These are phyloP conservation scores for Hoplostethus atlanticus DNA, from an alignment of 2,797 vertebrate genomes.

Conservation along the genomic window DNA sequence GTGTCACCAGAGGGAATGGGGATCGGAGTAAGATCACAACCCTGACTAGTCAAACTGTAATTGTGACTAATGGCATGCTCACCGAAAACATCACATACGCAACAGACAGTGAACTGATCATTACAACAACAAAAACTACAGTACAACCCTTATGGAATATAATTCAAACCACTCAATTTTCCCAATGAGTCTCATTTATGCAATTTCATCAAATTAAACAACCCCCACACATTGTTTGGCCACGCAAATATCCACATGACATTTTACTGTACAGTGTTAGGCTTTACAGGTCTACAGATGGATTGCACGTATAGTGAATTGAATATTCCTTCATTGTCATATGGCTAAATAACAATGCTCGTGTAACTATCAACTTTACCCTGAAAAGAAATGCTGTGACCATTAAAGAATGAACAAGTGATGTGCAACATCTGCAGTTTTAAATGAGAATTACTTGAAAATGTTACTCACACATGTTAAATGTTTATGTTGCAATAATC, in stretches of 20 bases:
- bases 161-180: no score
- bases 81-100: constrained; percentile 16
- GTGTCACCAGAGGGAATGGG: constrained; percentile 13
- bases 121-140: no score
- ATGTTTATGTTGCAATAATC: no score
- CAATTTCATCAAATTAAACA: background rate
- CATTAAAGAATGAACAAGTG: no score
- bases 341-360: no score
- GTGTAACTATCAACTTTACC: no score
- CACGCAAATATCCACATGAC: background rate
- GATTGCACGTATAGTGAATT: background rate
- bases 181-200: no score
- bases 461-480: no score
- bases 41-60: background rate
- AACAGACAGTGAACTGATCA: background rate
- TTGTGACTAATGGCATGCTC: constrained; percentile 24
- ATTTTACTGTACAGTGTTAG: background rate
- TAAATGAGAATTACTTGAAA: background rate
- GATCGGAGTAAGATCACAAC: constrained; percentile 14
- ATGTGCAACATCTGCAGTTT: background rate
- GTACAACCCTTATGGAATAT: no score
- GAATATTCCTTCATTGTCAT: no score
- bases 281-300: background rate
- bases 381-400: no score
- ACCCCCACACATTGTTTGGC: background rate